phyloP scores from a whole-genome alignment of 2,113 vertebrate genomes.

The Grammomys surdaster region DNA sequence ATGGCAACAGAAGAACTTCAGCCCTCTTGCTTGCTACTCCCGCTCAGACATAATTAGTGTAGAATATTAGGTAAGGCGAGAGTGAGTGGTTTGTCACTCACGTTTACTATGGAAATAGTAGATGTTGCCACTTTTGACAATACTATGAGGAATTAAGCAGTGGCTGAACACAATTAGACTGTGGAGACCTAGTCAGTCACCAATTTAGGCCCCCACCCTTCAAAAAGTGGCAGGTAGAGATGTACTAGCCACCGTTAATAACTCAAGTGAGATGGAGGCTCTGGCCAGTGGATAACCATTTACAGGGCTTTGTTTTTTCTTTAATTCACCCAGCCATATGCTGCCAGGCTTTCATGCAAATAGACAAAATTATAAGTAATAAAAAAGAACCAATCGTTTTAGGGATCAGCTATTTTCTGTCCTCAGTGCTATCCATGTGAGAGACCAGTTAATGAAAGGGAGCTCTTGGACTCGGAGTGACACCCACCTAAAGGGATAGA shows the following conservation, averaged over 20 bases:
- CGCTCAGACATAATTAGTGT: constrained; percentile 11
- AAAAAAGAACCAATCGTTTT: constrained; percentile 81
- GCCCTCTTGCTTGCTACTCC: neutral
- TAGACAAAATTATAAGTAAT: constrained; percentile 82
- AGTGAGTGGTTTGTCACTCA: constrained; percentile 56
- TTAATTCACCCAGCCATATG: constrained; percentile 82
- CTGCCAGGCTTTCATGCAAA: constrained; percentile 81
- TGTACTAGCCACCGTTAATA: constrained; percentile 22
- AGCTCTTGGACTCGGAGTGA: constrained; percentile 67
- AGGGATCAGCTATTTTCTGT: constrained; percentile 69
- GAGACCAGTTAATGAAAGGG: constrained; percentile 75
- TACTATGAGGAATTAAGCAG: constrained; percentile 72
- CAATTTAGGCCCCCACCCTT: constrained; percentile 60
- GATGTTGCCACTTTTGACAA: constrained; percentile 56
- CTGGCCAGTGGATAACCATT: constrained; percentile 67
- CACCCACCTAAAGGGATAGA: constrained; percentile 73
- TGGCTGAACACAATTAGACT: neutral
- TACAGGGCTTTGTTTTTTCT: constrained; percentile 73
- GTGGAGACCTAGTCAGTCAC: constrained; percentile 63
- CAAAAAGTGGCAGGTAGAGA: constrained; percentile 74
- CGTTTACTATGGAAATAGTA: constrained; percentile 52
- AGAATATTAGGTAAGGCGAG: constrained; percentile 51
- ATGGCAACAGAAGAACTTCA: constrained; percentile 23
- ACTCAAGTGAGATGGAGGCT: constrained; percentile 59
- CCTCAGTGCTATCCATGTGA: constrained; percentile 65